Conservation (phyloP, 1,140 invertebrate genomes). For the Littorina saxatilis region DNA sequence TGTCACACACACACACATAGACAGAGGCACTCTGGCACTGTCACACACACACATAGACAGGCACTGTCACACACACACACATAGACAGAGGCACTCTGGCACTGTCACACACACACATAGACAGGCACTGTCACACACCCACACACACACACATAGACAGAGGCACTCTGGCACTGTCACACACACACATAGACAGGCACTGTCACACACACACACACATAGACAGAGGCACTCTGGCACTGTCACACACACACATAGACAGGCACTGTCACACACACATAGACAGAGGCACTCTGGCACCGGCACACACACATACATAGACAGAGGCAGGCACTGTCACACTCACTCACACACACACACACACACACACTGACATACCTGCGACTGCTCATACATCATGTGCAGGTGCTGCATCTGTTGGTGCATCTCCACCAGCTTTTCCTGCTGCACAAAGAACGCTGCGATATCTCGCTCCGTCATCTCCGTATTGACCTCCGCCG, state of each 20-base stretch:
- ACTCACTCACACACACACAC: not conserved
- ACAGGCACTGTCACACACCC: no score
- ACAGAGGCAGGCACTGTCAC: not conserved
- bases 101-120: no score
- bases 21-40: no score
- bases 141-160: no score
- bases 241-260: not conserved
- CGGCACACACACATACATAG: not conserved
- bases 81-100: no score
- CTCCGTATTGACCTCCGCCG: not conserved
- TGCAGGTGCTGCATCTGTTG: not conserved
- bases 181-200: not conserved
- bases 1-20: no score
- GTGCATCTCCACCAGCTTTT: not conserved
- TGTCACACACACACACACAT: not conserved
- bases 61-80: no score
- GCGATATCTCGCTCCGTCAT: not conserved
- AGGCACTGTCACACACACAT: constrained; percentile 7
- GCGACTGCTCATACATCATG: not conserved
- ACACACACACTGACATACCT: no score
- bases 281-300: not conserved
- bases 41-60: no score
- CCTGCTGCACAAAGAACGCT: not conserved
- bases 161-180: no score
- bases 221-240: not conserved